Percentiles rank a stretch among this genome's conserved stretches.
Conservation (phyloP, 2,797 vertebrate species). For the Petrocephalus sullivani region DNA sequence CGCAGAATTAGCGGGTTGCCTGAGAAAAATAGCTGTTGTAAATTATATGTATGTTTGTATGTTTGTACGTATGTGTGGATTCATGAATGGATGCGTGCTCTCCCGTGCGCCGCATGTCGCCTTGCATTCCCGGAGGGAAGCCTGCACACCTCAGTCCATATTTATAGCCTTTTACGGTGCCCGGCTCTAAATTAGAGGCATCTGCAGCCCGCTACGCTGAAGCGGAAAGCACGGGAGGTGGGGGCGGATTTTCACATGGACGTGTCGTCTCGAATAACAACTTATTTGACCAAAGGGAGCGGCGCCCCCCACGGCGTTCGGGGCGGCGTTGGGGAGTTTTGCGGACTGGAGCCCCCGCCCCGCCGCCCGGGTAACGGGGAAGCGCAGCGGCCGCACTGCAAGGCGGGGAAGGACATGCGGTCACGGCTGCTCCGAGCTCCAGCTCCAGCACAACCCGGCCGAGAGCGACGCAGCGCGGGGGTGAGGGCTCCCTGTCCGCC, state of each 20-base stretch:
- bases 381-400: constrained; percentile 12
- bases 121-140: neutral
- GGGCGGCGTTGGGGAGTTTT: neutral
- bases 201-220: neutral
- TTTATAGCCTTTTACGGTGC: neutral
- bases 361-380: constrained; percentile 24
- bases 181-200: neutral
- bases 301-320: neutral
- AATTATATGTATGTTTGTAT: neutral
- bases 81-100: neutral
- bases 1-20: neutral
- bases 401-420: constrained; percentile 35
- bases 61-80: neutral
- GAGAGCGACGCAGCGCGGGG: neutral
- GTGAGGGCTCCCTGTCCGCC: constrained; percentile 22
- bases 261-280: neutral
- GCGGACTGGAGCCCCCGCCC: neutral
- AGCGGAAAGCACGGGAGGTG: neutral
- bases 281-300: neutral
- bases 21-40: neutral
- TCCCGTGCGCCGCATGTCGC: neutral
- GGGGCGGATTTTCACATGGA: neutral
- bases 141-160: neutral
- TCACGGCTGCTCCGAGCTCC: constrained; percentile 20
- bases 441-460: constrained; percentile 25